Percentiles rank a stretch among this genome's conserved stretches.
phyloP scores from a whole-genome alignment of 2,888 invertebrate genomes.

The Parasteatoda lunata region DNA sequence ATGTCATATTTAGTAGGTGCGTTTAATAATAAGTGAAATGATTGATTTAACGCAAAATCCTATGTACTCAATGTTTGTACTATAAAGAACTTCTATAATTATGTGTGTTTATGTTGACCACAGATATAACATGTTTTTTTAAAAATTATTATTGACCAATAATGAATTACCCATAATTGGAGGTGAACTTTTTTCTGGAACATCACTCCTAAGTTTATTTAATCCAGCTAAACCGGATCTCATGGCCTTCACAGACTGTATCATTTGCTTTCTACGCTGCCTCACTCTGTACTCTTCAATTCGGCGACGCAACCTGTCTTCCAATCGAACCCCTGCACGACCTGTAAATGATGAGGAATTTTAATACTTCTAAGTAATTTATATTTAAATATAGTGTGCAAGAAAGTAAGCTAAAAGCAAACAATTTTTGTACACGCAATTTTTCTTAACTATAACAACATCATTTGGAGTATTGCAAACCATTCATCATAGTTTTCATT shows the following conservation, averaged over 20 bases:
- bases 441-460: no score
- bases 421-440: no score
- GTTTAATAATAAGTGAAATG: no score
- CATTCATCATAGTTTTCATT: no score
- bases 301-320: slow-evolving; percentile 78
- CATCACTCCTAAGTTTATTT: slow-evolving; percentile 52
- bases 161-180: slow-evolving; percentile 51
- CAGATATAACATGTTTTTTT: not conserved
- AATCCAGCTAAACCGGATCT: slow-evolving; percentile 73
- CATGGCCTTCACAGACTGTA: slow-evolving; percentile 70
- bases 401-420: not conserved
- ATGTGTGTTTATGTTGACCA: no score
- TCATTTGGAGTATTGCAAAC: no score
- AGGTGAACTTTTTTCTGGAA: slow-evolving; percentile 61
- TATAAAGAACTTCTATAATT: no score
- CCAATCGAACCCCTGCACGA: slow-evolving; percentile 78
- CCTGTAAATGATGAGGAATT: slow-evolving; percentile 71
- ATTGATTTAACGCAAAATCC: no score
- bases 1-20: no score
- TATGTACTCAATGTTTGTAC: no score
- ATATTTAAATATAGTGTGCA: slow-evolving; percentile 71
- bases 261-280: slow-evolving; percentile 68
- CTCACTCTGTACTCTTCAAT: slow-evolving; percentile 77
- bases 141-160: not conserved
- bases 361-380: slow-evolving; percentile 19